phyloP scores from a whole-genome alignment of 2,797 vertebrate genomes.

The Silurus lanzhouensis region DNA sequence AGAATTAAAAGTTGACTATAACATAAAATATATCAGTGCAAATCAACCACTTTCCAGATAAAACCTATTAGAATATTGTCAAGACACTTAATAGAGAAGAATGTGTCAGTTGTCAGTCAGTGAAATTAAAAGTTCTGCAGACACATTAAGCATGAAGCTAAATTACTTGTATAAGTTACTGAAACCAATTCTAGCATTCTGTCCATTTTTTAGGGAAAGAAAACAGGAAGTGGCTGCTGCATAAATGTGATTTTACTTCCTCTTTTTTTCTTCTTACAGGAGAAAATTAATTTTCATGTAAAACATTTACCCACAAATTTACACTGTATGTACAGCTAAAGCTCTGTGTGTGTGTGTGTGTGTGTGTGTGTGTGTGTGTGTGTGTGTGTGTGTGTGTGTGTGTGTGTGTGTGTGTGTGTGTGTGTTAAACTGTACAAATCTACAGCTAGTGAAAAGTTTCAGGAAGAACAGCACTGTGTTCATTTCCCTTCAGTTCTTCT shows the following conservation, averaged over 20 bases:
- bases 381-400: not conserved
- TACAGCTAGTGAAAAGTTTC: not conserved
- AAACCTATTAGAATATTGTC: not conserved
- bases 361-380: too few species aligned
- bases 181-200: not conserved
- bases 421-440: not conserved
- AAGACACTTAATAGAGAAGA: not conserved
- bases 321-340: not conserved
- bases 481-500: not conserved
- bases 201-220: conserved; percentile 4
- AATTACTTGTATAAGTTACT: not conserved
- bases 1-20: not conserved
- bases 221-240: conserved; percentile 11
- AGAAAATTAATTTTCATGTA: not conserved
- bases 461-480: not conserved
- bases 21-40: not conserved
- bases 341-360: too few species aligned
- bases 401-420: too few species aligned
- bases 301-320: not conserved
- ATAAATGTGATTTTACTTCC: conserved; percentile 10
- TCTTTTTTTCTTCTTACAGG: not conserved
- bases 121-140: not conserved
- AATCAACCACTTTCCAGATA: too few species aligned
- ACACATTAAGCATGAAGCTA: not conserved
- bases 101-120: not conserved